These are phyloP conservation scores for Dasypus novemcinctus DNA, from an alignment of 2,113 vertebrate species.

Conservation along the genomic window DNA sequence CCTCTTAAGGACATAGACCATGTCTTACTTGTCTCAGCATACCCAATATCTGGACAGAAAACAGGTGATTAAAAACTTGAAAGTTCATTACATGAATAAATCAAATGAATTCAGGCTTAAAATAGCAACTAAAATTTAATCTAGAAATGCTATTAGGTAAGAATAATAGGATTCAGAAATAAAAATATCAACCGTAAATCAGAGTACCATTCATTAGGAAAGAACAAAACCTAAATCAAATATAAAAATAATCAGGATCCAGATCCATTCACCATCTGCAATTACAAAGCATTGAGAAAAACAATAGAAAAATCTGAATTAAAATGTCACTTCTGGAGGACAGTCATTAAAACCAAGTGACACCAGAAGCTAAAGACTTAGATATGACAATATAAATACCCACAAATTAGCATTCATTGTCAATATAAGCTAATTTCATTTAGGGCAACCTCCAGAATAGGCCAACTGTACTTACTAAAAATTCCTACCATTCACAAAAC, in stretches of 20 bases:
- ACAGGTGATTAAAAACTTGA: neutral
- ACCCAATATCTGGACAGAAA: neutral
- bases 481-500: neutral
- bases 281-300: neutral
- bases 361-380: neutral
- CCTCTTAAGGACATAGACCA: neutral
- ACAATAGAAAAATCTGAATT: neutral
- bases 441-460: neutral
- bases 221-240: neutral
- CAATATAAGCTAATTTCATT: neutral
- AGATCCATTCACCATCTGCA: neutral
- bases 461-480: neutral
- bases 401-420: neutral
- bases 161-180: slow-evolving; percentile 1
- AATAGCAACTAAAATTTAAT: neutral
- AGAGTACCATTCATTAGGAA: neutral
- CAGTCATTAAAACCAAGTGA: neutral
- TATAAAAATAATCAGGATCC: neutral
- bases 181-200: neutral
- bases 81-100: neutral
- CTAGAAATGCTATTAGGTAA: neutral
- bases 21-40: neutral
- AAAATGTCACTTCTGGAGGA: neutral
- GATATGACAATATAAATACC: neutral
- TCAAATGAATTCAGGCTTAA: neutral